Evolutionary conservation across 2,797 vertebrate species (phyloP), one percentile per base, ranked within the genome.

Genomic region (Meriones psammophilus): DNA sequence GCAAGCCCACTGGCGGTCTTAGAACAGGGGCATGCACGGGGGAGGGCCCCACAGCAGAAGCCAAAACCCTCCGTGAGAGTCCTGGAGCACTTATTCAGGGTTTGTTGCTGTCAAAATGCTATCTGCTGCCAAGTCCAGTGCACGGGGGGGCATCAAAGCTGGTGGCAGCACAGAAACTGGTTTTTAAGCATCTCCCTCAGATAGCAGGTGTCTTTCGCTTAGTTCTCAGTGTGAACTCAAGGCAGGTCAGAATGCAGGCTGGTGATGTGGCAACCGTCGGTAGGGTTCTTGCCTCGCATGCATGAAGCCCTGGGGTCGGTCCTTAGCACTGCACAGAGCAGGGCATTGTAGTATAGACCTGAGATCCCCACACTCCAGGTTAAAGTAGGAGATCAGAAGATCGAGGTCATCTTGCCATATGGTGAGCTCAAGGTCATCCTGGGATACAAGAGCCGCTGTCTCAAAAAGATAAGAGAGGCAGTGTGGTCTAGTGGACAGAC

Each of bases 121-220:
- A 2, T 1, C 54, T 14, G 58, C 42, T 33, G 58, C 71, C 90
- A 39, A 2, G 3, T 28, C 71, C 0, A 7, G 14, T 0, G 24
- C 42, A 1, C 0, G 0, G 0, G 2, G 0, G 2, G 7, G n/a
- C 1, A 0, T 13, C 3, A 1, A 42, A n/a, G 36, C 46, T 74
- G 7, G 4, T 0, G 22, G 20, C 26, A 8, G 36, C 3, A 5
- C 30, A 56, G 77, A 78, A 50, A 76, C 1, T 42, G 1, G 13
- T 13, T 36, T 33, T 20, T 56, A 17, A 81, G 0, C 0, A 69
- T 60, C 74, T 28, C 12, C 36, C 15, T 36, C 0, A 3, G 80
- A 20, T 1, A 24, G 17, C 3, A 36, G 18, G 56, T 3, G 5
- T 24, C 64, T 66, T 71, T 64, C 28, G 50, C 73, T 50, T 13